Base-by-base conservation (phyloP, 2,113 vertebrate species). In the Fulmarus glacialis region DNA sequence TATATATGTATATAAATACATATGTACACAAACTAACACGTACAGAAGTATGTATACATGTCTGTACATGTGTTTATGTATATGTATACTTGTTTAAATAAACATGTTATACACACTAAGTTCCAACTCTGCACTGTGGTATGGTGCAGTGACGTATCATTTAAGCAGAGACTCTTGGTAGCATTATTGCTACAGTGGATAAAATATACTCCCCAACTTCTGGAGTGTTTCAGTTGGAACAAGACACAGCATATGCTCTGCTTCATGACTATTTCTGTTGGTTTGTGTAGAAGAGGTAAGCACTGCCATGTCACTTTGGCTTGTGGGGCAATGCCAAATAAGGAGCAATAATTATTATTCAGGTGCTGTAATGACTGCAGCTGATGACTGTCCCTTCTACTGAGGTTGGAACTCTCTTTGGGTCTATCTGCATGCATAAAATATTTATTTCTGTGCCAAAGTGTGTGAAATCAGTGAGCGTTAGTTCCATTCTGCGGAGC, bases 361-460 rank as follows among this genome's bases (percentile, higher is more conserved):
- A 73, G 66, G 56, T 66, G 30, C 13, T 60, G 27, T 43, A 56
- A 66, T 27, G 11, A 60, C 26, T 82, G 50, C 40, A 74, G 45
- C 32, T 88, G 73, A 78, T 4, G 2, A 63, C 1, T 16, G 64
- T 64, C 30, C 55, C 48, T 85, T 90, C 59, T 73, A 12, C 52
- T 38, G 70, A 38, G 56, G 45, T 29, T 82, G 66, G 50, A 78
- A 82, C 34, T 43, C 52, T 89, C 66, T 19, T 12, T 82, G 68
- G 56, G 36, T 80, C 63, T 80, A 70, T 50, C 56, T 82, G 77
- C 42, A 78, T 71, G 56, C n/a, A 71, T 80, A 79, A 89, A 93
- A 42, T 75, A 80, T 80, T 93, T 88, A 91, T 82, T 91, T 93
- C 84, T 70, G 40, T 93, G 59, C n/a, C 84, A 64, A 79, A 79